These are phyloP conservation scores for Hyppa rectilinea DNA, from an alignment of 2,888 invertebrate genomes.

Conservation along the genomic window DNA sequence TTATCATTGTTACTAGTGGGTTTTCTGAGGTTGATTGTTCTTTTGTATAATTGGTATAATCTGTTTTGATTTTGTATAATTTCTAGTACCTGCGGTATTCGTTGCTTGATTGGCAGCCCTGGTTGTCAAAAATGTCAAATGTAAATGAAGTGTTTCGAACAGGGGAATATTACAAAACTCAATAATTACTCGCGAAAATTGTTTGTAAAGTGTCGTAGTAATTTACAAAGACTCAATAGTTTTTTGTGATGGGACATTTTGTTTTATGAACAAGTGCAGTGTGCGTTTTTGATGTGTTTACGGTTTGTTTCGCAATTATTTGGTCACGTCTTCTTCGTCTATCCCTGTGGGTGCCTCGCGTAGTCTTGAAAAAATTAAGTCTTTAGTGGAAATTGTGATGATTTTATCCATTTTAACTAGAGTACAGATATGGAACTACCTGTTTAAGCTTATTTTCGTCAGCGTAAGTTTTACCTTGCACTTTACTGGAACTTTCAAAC, in stretches of 20 bases:
- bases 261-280: conserved; percentile 64
- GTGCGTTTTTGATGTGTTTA: conserved; percentile 84
- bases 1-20: not conserved
- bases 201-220: conserved; percentile 27
- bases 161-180: conserved; percentile 52
- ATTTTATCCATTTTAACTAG: conserved; percentile 5
- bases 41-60: not conserved
- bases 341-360: conserved; percentile 53
- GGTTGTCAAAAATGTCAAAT: conserved; percentile 58
- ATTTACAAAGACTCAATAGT: conserved; percentile 25
- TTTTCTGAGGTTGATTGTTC: not conserved
- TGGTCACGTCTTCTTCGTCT: conserved; percentile 78
- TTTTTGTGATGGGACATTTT: conserved; percentile 63
- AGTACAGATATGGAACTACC: not conserved
- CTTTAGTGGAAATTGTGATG: not conserved
- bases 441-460: not conserved
- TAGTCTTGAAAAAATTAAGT: conserved; percentile 65
- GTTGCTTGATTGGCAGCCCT: not conserved
- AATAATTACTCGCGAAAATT: conserved; percentile 51
- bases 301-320: conserved; percentile 81
- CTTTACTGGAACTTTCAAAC: conserved; percentile 26
- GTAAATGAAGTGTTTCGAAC: conserved; percentile 62
- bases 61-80: not conserved
- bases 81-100: not conserved
- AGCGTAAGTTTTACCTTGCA: conserved; percentile 1